Percentiles rank a stretch among this genome's conserved stretches.
Conservation (phyloP, 2,888 invertebrate species). For the Protophormia terraenovae region DNA sequence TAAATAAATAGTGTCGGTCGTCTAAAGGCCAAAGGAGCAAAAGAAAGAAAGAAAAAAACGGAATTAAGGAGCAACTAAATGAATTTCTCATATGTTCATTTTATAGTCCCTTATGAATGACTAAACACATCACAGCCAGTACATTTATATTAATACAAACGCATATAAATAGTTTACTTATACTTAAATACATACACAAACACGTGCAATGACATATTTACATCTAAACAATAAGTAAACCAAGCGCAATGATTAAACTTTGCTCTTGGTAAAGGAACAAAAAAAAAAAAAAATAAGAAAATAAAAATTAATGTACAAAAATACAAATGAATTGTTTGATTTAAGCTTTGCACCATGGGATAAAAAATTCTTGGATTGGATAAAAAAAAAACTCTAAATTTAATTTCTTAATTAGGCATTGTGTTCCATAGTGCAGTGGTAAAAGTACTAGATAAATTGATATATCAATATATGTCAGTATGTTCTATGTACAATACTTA, state of each 20-base stretch:
- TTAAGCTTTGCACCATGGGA: neutral
- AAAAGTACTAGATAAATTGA: neutral
- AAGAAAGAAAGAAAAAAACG: neutral
- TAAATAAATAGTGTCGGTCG: conserved; percentile 22
- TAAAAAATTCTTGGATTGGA: no score
- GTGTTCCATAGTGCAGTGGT: neutral
- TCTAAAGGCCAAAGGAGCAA: neutral
- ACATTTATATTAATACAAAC: neutral
- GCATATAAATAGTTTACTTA: no score
- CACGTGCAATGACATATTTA: neutral
- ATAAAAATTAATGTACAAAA: neutral
- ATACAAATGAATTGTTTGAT: neutral
- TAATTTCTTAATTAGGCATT: neutral
- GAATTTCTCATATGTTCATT: conserved; percentile 17
- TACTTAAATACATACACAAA: neutral
- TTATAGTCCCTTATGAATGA: conserved; percentile 10
- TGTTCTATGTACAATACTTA: neutral
- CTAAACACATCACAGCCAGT: conserved; percentile 15
- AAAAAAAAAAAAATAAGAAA: neutral
- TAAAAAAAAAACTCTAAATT: no score
- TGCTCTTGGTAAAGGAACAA: neutral
- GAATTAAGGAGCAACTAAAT: conserved; percentile 11
- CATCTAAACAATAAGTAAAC: neutral
- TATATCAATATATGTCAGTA: neutral
- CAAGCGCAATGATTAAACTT: conserved; percentile 37